Percentiles rank a stretch among this genome's conserved stretches.
phyloP scores from a whole-genome alignment of 1,140 invertebrate species.

The Formica selysi region DNA sequence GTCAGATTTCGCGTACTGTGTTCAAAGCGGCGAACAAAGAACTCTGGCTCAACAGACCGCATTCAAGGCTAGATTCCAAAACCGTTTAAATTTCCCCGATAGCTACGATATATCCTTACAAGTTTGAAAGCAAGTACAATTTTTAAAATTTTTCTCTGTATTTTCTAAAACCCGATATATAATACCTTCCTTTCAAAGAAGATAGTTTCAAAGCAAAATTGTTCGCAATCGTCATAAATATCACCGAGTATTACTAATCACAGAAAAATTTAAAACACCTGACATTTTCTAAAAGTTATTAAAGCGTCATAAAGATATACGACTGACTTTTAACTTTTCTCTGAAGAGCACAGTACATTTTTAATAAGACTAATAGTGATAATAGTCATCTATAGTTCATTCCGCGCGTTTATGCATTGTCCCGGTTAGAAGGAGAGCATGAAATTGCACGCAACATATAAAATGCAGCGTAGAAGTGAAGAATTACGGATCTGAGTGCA shows the following conservation, averaged over 20 bases:
- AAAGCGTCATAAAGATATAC: neutral
- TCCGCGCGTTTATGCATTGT: neutral
- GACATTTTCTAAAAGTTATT: neutral
- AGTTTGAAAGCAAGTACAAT: neutral
- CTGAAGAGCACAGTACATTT: neutral
- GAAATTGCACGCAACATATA: neutral
- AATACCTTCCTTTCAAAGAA: neutral
- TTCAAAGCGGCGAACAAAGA: constrained; percentile 21
- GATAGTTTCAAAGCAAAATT: too few species aligned
- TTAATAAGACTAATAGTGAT: neutral
- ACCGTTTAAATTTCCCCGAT: neutral
- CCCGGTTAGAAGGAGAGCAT: constrained; percentile 2
- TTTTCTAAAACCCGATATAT: neutral
- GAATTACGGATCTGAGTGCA: constrained; percentile 39
- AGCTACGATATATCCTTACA: neutral
- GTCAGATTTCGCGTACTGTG: constrained; percentile 65
- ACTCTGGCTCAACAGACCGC: neutral
- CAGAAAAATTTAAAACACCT: neutral
- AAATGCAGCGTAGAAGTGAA: constrained; percentile 33
- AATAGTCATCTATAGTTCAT: neutral
- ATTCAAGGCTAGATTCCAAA: neutral
- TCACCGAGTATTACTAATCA: neutral
- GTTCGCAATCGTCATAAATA: neutral
- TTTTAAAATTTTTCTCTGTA: neutral
- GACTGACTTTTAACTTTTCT: neutral